Evolutionary conservation across 37 sponge, comb jelly and placozoan genomes (phyloP).

Genomic region (Amphimedon queenslandica): DNA sequence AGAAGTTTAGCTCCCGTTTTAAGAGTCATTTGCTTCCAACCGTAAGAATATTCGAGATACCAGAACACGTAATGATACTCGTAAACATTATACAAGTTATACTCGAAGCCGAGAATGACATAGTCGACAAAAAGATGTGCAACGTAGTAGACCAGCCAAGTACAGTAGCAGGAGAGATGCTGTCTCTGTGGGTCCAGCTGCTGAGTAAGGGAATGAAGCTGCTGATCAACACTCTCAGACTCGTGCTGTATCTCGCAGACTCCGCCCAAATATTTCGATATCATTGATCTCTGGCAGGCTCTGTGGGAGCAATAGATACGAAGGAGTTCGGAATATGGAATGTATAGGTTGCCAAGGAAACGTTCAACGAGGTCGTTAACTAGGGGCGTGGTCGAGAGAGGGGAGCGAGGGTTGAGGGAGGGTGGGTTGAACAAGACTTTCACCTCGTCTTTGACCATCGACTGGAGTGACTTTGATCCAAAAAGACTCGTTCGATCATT

Average conservation of each 20-base stretch:
- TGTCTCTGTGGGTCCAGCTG: slow-evolving; percentile 60
- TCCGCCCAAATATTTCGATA: slow-evolving; percentile 39
- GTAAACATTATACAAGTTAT: slow-evolving; percentile 79
- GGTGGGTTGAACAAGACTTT: slow-evolving; percentile 51
- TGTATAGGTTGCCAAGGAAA: slow-evolving; percentile 34
- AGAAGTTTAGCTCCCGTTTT: slow-evolving; percentile 62
- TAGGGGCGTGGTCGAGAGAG: slow-evolving; percentile 38
- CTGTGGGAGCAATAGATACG: slow-evolving; percentile 73
- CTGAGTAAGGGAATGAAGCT: slow-evolving; percentile 33
- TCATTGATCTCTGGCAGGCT: slow-evolving; percentile 57
- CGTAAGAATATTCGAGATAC: slow-evolving; percentile 92
- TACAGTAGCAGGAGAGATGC: slow-evolving; percentile 55
- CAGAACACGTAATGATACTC: slow-evolving; percentile 92
- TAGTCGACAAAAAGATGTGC: slow-evolving; percentile 81
- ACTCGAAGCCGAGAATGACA: slow-evolving; percentile 84
- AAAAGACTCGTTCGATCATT: slow-evolving; percentile 38
- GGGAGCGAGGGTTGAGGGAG: slow-evolving; percentile 70
- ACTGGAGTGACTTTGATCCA: slow-evolving; percentile 45
- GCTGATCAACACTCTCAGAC: slow-evolving; percentile 57
- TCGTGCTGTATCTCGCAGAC: slow-evolving; percentile 71
- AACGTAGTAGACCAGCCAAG: slow-evolving; percentile 74
- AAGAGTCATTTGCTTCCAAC: slow-evolving; percentile 67
- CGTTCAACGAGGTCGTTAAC: slow-evolving; percentile 38
- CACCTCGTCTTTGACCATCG: slow-evolving; percentile 50
- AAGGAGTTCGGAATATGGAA: slow-evolving; percentile 39